phyloP scores from a whole-genome alignment of 2,797 vertebrate genomes.

The Coluber constrictor region DNA sequence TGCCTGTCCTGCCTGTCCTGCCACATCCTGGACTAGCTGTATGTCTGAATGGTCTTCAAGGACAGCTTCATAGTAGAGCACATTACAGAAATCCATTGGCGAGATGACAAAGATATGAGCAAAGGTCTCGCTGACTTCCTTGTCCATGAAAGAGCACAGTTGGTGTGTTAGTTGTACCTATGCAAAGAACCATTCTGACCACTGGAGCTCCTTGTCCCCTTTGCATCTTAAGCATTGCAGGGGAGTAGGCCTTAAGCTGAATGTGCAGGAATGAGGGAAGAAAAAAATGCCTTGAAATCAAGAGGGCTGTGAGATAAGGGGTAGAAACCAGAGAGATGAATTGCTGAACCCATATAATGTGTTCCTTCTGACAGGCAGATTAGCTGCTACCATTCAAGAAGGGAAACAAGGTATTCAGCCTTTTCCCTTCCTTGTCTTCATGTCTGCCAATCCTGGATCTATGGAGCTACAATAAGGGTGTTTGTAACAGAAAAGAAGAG shows the following conservation, averaged over 20 bases:
- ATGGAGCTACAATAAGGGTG: neutral
- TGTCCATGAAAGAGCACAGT: neutral
- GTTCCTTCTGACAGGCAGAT: neutral
- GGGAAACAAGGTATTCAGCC: neutral
- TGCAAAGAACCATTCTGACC: neutral
- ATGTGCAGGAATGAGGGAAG: neutral
- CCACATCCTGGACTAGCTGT: neutral
- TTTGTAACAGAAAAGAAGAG: neutral
- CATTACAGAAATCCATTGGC: neutral
- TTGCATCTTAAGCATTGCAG: neutral
- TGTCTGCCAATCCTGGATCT: neutral
- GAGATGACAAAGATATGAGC: neutral
- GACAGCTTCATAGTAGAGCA: neutral
- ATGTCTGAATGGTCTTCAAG: neutral
- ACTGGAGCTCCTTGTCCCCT: neutral
- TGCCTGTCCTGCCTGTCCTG: too few species aligned
- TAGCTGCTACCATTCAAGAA: neutral
- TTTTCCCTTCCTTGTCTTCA: neutral
- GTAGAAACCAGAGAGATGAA: neutral
- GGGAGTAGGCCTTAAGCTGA: neutral
- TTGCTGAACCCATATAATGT: neutral
- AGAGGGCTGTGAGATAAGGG: neutral
- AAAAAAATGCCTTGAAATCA: neutral
- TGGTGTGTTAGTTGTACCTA: neutral
- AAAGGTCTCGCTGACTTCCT: neutral